Percentiles rank a stretch among this genome's conserved stretches.
Evolutionary conservation across 2,113 vertebrate species (phyloP).

Genomic region (Crotophaga sulcirostris): DNA sequence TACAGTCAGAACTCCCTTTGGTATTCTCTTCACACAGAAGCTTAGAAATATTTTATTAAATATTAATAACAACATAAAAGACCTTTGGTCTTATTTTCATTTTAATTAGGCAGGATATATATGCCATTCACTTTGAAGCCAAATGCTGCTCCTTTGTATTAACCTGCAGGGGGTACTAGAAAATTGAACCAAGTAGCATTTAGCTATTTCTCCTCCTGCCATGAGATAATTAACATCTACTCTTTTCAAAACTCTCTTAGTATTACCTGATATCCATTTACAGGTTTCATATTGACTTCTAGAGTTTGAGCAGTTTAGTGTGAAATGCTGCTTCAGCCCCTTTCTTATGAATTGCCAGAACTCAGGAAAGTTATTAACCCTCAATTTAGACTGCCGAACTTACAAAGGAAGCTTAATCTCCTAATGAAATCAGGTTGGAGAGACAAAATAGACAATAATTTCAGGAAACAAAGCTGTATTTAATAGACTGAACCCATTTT

Average conservation of each 20-base stretch:
- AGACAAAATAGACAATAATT: not conserved
- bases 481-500: not conserved
- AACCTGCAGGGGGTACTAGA: slow-evolving; percentile 55
- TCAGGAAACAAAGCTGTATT: not conserved
- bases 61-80: slow-evolving; percentile 64
- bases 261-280: not conserved
- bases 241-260: not conserved
- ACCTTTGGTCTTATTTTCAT: slow-evolving; percentile 59
- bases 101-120: slow-evolving; percentile 55
- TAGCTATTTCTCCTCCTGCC: slow-evolving; percentile 24
- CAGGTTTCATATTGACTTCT: not conserved
- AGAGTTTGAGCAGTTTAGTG: not conserved
- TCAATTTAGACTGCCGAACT: not conserved
- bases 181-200: slow-evolving; percentile 50
- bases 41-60: slow-evolving; percentile 63
- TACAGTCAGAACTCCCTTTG: not conserved
- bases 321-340: not conserved
- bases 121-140: slow-evolving; percentile 66
- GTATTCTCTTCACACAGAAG: slow-evolving; percentile 38
- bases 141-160: slow-evolving; percentile 49
- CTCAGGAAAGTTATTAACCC: not conserved
- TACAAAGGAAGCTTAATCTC: not conserved
- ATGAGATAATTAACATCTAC: slow-evolving; percentile 33
- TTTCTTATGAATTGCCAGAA: not conserved
- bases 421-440: not conserved